A percentile compares a stretch with the other conserved stretches of the same genome.
Conservation (phyloP, 2,797 vertebrate genomes). For the Staurois parvus region DNA sequence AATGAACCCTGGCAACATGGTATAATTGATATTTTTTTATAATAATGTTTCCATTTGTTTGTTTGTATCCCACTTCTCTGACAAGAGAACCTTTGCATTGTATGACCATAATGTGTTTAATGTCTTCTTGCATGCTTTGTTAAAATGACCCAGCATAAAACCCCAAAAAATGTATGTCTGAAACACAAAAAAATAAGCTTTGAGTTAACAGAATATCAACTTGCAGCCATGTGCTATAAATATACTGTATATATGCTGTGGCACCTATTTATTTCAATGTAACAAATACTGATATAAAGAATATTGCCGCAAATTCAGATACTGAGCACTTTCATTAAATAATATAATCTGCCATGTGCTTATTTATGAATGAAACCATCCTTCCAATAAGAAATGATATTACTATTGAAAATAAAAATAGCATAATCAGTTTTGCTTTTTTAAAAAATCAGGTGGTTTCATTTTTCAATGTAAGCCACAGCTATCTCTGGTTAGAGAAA, state of each 20-base stretch:
- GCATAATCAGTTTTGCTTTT: not conserved
- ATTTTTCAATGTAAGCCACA: constrained; percentile 70
- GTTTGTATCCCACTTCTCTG: too few species aligned
- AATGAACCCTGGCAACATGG: too few species aligned
- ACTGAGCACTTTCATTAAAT: not conserved
- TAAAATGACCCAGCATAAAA: too few species aligned
- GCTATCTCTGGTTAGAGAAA: constrained; percentile 73
- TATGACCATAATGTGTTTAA: too few species aligned
- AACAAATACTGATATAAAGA: not conserved
- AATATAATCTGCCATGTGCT: not conserved
- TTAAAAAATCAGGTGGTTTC: not conserved
- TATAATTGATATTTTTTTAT: too few species aligned
- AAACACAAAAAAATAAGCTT: too few species aligned
- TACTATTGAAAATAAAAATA: constrained; percentile 23
- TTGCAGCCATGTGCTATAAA: not conserved
- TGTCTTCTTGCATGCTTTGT: too few species aligned
- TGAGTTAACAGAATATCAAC: too few species aligned
- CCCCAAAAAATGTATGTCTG: too few species aligned
- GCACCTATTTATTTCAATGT: not conserved
- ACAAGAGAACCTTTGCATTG: too few species aligned
- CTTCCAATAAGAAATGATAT: constrained; percentile 23
- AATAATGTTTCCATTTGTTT: too few species aligned
- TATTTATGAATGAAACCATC: constrained; percentile 14
- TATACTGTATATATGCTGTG: not conserved
- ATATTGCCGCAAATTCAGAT: not conserved